These are phyloP conservation scores for Siniperca undulata DNA, from an alignment of 2,797 vertebrate genomes.

Conservation along the genomic window DNA sequence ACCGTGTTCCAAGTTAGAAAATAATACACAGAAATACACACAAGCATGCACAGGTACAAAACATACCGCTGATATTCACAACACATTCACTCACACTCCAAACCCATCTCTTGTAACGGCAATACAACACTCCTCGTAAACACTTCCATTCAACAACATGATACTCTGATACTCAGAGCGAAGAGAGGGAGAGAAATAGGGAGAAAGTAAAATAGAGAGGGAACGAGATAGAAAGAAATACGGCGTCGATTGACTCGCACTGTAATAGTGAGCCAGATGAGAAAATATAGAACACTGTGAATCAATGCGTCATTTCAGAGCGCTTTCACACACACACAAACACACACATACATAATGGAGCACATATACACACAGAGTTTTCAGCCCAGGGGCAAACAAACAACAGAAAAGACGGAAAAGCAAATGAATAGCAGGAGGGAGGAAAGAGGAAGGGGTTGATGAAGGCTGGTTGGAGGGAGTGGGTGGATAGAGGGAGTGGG, in stretches of 20 bases:
- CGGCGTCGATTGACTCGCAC: slow-evolving; percentile 74
- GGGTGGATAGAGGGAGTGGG: slow-evolving; percentile 68
- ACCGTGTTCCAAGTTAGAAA: slow-evolving; percentile 30
- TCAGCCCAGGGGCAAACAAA: slow-evolving; percentile 79
- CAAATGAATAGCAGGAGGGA: slow-evolving; percentile 75
- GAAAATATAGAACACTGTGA: slow-evolving; percentile 81
- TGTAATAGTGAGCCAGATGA: slow-evolving; percentile 82
- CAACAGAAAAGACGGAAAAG: slow-evolving; percentile 72
- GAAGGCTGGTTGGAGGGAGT: slow-evolving; percentile 64
- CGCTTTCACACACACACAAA: slow-evolving; percentile 60
- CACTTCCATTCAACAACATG: slow-evolving; percentile 75
- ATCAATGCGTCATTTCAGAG: slow-evolving; percentile 84
- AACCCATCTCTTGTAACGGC: slow-evolving; percentile 63
- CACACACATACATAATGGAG: slow-evolving; percentile 36
- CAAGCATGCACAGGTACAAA: slow-evolving; percentile 49
- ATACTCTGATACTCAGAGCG: slow-evolving; percentile 65
- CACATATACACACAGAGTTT: slow-evolving; percentile 66
- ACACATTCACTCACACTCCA: slow-evolving; percentile 50
- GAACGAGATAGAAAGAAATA: slow-evolving; percentile 63
- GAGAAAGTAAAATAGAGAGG: slow-evolving; percentile 54
- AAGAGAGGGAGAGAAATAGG: slow-evolving; percentile 43
- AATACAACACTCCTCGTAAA: slow-evolving; percentile 72
- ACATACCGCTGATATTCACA: slow-evolving; percentile 49
- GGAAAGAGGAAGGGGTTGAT: slow-evolving; percentile 65
- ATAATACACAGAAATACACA: slow-evolving; percentile 52